phyloP scores from a whole-genome alignment of 2,888 invertebrate species.

The Hirtodrosophila histrioides region DNA sequence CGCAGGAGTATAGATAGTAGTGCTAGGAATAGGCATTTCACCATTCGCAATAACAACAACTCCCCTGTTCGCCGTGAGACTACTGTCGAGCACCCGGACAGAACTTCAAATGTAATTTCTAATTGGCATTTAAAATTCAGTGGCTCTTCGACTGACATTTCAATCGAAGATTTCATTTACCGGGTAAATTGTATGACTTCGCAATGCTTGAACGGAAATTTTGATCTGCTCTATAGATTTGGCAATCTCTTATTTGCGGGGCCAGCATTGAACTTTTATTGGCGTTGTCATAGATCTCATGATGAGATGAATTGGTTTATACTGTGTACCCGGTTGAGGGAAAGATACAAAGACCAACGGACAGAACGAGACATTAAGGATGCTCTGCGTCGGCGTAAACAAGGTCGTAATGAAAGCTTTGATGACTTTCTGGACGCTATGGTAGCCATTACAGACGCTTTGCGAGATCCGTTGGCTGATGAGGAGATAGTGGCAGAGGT shows the following conservation, averaged over 20 bases:
- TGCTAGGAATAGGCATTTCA: neutral
- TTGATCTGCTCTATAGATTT: no score
- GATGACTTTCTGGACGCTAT: slow-evolving; percentile 2
- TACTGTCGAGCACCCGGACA: no score
- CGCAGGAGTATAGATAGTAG: neutral
- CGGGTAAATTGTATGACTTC: neutral
- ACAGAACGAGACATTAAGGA: slow-evolving; percentile 3
- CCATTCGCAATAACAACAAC: no score
- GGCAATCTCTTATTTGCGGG: neutral
- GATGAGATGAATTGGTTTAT: slow-evolving; percentile 2
- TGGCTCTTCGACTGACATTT: neutral
- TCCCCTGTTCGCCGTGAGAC: no score
- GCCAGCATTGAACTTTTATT: slow-evolving; percentile 1
- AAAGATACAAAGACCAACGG: slow-evolving; percentile 14
- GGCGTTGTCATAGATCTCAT: neutral
- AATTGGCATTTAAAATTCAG: no score
- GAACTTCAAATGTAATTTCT: no score
- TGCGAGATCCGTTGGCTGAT: slow-evolving; percentile 2
- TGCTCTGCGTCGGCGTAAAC: slow-evolving; percentile 1
- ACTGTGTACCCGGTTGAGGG: neutral
- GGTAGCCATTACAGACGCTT: neutral
- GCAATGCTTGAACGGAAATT: neutral
- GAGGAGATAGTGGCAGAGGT: neutral
- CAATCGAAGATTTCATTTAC: slow-evolving; percentile 3
- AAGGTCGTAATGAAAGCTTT: slow-evolving; percentile 5